Base-by-base conservation (phyloP, 1,140 invertebrate genomes). In the Ladona fulva region DNA sequence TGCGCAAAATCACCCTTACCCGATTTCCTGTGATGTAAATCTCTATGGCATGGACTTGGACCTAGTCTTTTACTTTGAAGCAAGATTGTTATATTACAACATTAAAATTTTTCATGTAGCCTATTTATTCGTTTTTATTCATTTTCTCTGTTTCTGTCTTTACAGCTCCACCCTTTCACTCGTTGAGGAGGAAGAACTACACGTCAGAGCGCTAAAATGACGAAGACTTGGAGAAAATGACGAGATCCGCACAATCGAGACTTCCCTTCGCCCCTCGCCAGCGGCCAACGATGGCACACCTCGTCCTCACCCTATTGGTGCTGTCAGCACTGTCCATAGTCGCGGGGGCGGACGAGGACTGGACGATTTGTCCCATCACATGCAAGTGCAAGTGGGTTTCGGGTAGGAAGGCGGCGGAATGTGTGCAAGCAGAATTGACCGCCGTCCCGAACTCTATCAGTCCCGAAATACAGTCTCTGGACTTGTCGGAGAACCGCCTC, bases 401-500 rank as follows among this genome's bases (percentile, higher is more conserved):
- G 74, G 93, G 94, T 0, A 94, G 92, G 83, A 94, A 92, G 83
- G 91, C 90, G 24, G 94, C 93, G 0, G 92, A 95, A 79, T 96
- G 95, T 82, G 89, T 88, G 25, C 84, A 87, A n/a, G 86, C 87
- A 74, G 85, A 89, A 24, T 86, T 92, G 7, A 87, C 88, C 78
- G 84, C 90, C 77, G 90, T 96, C 76, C 94, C 94, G 0, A 85
- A 85, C 25, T 87, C 89, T 24, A 84, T 95, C 12, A 93, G 91
- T 80, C 83, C 87, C 5, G 92, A 94, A 81, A 90, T 95, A 75
- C 85, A 80, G 78, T 82, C 83, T 77, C 86, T 97, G 8, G 92
- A 95, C 82, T 86, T 96, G 12, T 91, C 90, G 0, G 87, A 88
- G 74, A 96, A 95, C 83, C 84, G 86, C 6, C 88, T 97, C 1